Conservation (phyloP, 2,797 vertebrate genomes). For the Coregonus ussuriensis region DNA sequence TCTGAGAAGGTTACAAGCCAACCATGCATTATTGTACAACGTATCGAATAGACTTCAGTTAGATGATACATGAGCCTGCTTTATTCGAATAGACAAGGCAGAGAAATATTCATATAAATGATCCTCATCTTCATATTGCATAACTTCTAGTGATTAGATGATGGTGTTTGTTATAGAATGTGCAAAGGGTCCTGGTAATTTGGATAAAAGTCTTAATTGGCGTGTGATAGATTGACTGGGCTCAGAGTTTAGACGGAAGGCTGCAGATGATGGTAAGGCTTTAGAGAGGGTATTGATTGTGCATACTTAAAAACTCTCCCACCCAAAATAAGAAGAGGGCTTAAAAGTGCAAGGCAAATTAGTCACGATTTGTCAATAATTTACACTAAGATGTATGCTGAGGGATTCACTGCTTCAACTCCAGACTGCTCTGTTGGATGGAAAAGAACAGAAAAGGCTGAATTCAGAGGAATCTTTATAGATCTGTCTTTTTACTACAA, state of each 20-base stretch:
- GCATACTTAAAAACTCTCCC: slow-evolving; percentile 55
- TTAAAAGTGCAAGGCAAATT: slow-evolving; percentile 61
- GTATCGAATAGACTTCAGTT: neutral
- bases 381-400: slow-evolving; percentile 58
- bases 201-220: slow-evolving; percentile 44
- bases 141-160: slow-evolving; percentile 15
- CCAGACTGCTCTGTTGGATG: slow-evolving; percentile 36
- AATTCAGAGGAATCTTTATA: slow-evolving; percentile 31
- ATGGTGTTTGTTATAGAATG: slow-evolving; percentile 19
- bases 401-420: slow-evolving; percentile 34
- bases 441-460: slow-evolving; percentile 25
- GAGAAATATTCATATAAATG: neutral
- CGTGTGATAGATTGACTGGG: slow-evolving; percentile 47
- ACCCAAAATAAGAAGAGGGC: slow-evolving; percentile 50
- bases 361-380: slow-evolving; percentile 63
- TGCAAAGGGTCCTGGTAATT: slow-evolving; percentile 41
- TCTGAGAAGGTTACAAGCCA: neutral
- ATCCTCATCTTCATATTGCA: neutral
- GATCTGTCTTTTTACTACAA: neutral
- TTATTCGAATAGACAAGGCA: neutral
- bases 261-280: slow-evolving; percentile 43
- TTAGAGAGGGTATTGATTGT: slow-evolving; percentile 59
- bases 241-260: slow-evolving; percentile 36
- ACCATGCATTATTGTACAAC: neutral
- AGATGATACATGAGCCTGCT: neutral